Base-by-base conservation (phyloP, 2,888 invertebrate genomes). In the Dicycla oo region DNA sequence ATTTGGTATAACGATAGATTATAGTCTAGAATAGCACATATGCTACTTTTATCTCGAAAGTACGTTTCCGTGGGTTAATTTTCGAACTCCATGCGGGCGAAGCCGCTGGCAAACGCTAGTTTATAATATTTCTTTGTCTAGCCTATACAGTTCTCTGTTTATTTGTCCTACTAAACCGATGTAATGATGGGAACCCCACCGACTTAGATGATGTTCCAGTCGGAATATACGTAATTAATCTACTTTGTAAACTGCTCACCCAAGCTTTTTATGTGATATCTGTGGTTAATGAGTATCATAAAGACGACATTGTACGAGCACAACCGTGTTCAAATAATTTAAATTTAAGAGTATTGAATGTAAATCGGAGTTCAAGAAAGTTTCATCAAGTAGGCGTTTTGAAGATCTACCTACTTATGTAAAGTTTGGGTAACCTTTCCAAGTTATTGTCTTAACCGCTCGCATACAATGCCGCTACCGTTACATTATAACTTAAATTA, bases 121-220 rank as follows among this genome's bases (percentile, higher is more conserved):
- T 34, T 26, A n/a, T 54, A 26, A 23, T 75, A 73, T 57, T 70
- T 71, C 65, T 63, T 73, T 62, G 53, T 62, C 49, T 43, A 34
- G 38, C 58, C 26, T 20, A 45, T 56, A 51, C 45, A 26, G 23
- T 30, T 73, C 20, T 72, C 20, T 4, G 30, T 73, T 79, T 47
- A 40, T 26, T 65, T 73, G 56, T 83, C 74, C 70, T 62, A 64
- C 57, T 64, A 66, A 85, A 56, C 60, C 23, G 43, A 61, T 72
- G 65, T 75, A 75, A 80, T 75, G 49, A 70, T 84, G 73, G 86
- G 56, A 73, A 80, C 83, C 86, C 83, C 83, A 83, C 65, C 20
- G 86, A 61, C 73, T 78, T 58, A 73, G 75, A 83, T 80, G 75
- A 78, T 78, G 72, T 85, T 75, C 70, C 56, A 67, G 49, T 66